Evolutionary conservation across 2,888 invertebrate species (phyloP).

Genomic region (Leptopilina myrica): DNA sequence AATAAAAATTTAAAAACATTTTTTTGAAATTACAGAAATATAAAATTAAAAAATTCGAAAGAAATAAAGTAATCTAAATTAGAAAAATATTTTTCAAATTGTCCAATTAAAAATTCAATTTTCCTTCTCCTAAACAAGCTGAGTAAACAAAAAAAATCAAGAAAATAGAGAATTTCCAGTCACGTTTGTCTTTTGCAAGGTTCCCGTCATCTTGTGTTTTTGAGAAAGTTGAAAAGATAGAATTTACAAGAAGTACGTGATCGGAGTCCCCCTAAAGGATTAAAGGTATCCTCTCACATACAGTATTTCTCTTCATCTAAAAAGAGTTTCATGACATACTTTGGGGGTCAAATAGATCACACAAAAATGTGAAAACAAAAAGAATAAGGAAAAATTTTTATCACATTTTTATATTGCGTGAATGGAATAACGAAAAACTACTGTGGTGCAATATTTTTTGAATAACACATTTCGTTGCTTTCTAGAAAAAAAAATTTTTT

Average conservation of each 20-base stretch:
- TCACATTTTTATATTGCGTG: not conserved
- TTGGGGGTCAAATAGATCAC: not conserved
- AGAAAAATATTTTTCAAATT: not conserved
- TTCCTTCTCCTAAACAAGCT: not conserved
- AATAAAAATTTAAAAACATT: no score
- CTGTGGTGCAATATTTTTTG: not conserved
- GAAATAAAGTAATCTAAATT: not conserved
- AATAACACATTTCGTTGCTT: no score
- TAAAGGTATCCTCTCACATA: constrained; percentile 6
- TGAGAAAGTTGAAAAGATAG: not conserved
- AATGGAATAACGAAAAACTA: not conserved
- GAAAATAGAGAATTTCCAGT: constrained; percentile 18
- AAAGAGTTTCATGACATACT: not conserved
- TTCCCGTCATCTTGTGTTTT: not conserved
- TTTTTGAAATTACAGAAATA: no score
- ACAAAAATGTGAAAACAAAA: not conserved
- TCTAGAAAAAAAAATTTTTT: no score
- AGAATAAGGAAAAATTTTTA: not conserved
- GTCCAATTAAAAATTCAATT: not conserved
- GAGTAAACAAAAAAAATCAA: not conserved
- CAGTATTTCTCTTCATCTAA: not conserved
- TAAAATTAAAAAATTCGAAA: not conserved
- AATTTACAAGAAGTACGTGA: constrained; percentile 31
- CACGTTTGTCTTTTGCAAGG: constrained; percentile 23
- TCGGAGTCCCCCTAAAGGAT: not conserved